phyloP scores from a whole-genome alignment of 1,140 invertebrate species.

The Neodiprion virginianus region DNA sequence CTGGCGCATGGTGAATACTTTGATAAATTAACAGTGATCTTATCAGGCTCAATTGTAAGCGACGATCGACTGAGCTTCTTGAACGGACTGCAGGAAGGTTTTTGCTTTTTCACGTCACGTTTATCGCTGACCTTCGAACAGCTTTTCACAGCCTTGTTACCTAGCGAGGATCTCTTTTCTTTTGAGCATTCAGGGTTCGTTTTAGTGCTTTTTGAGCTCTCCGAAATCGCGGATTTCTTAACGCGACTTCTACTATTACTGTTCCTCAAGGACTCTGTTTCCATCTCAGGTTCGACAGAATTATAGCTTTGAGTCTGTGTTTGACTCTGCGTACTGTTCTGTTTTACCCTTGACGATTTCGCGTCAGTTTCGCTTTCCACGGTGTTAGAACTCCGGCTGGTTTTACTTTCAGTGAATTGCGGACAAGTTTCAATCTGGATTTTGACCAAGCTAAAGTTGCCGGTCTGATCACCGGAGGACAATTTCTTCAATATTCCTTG shows the following conservation, averaged over 20 bases:
- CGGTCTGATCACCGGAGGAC: background rate
- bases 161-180: constrained; percentile 30
- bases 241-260: background rate
- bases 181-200: constrained; percentile 12
- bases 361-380: constrained; percentile 31
- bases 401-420: background rate
- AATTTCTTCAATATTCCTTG: constrained; percentile 14
- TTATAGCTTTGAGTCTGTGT: background rate
- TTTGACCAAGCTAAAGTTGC: background rate
- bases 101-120: constrained; percentile 37
- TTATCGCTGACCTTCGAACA: too few species aligned
- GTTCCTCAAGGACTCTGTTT: constrained; percentile 27
- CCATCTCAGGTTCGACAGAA: constrained; percentile 10
- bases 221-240: constrained; percentile 13
- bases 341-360: constrained; percentile 28
- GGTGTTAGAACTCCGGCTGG: constrained; percentile 15
- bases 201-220: constrained; percentile 19
- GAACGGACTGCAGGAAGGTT: constrained; percentile 44
- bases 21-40: constrained; percentile 52
- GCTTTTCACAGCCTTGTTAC: constrained; percentile 37
- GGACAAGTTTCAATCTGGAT: constrained; percentile 1
- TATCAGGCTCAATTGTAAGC: constrained; percentile 48
- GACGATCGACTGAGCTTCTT: constrained; percentile 54
- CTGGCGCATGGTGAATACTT: constrained; percentile 60
- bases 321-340: constrained; percentile 30